Percentiles rank a stretch among this genome's conserved stretches.
phyloP scores from a whole-genome alignment of 2,113 vertebrate genomes.

The Guaruba guarouba region DNA sequence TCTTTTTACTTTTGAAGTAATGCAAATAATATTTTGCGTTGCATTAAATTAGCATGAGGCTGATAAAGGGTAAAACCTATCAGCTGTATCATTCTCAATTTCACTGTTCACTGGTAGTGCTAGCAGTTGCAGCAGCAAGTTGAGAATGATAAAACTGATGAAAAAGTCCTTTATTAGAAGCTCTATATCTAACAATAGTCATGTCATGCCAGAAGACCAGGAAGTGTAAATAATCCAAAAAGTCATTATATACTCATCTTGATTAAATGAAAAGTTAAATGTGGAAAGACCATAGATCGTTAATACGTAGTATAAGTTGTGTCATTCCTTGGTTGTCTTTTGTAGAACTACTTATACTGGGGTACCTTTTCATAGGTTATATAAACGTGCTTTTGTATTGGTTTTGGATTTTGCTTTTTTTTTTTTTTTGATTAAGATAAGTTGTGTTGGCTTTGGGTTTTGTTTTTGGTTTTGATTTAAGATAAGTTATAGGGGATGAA shows the following conservation, averaged over 20 bases:
- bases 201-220: background rate
- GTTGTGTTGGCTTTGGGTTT: fast-evolving
- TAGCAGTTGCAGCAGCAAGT: background rate
- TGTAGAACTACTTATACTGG: background rate
- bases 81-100: background rate
- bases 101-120: background rate
- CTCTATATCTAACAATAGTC: background rate
- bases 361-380: background rate
- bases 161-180: background rate
- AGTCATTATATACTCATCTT: background rate
- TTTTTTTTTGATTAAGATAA: background rate
- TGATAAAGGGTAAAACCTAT: slow-evolving; percentile 34
- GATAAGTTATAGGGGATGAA: background rate
- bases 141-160: background rate
- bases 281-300: background rate
- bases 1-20: slow-evolving; percentile 24
- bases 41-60: slow-evolving; percentile 37
- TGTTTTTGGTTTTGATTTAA: background rate
- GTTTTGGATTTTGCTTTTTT: fast-evolving
- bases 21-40: slow-evolving; percentile 36
- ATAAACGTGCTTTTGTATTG: background rate
- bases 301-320: background rate
- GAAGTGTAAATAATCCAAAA: background rate
- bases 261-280: background rate
- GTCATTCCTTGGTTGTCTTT: background rate